A percentile compares a stretch with the other conserved stretches of the same genome.
Evolutionary conservation across 2,113 vertebrate species (phyloP).

Genomic region (Paracanthobrama guichenoti): DNA sequence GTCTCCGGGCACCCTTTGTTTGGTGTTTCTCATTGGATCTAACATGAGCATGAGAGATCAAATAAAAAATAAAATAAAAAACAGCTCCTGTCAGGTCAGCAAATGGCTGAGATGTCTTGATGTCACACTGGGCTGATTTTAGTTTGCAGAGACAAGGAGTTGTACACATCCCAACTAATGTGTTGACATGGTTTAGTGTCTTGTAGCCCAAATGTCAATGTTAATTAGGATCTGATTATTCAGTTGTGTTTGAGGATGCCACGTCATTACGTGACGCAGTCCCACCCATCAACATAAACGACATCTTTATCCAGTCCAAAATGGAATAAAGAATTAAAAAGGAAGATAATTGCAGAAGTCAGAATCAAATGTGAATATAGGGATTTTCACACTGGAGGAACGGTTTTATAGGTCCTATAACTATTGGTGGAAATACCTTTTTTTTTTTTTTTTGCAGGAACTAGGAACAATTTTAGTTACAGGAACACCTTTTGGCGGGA

Average conservation of each 20-base stretch:
- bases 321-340: neutral
- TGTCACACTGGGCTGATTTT: conserved; percentile 31
- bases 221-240: conserved; percentile 34
- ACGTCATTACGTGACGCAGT: neutral
- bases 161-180: conserved; percentile 12
- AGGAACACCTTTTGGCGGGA: too few species aligned
- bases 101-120: neutral
- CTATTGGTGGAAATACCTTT: too few species aligned
- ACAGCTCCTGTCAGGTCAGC: neutral
- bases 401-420: too few species aligned
- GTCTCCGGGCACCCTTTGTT: neutral
- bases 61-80: neutral
- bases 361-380: neutral
- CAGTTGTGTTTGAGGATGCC: conserved; percentile 7
- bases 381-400: too few species aligned
- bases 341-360: neutral
- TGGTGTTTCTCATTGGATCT: neutral
- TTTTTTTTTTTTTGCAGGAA: too few species aligned
- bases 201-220: conserved; percentile 16
- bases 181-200: conserved; percentile 22
- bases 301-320: neutral
- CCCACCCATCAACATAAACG: conserved; percentile 1
- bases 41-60: too few species aligned
- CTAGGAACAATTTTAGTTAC: too few species aligned
- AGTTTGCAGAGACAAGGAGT: neutral